Evolutionary conservation across 1,140 invertebrate genomes (phyloP), one percentile per base, ranked within the genome.

Genomic region (Lithobius niger): DNA sequence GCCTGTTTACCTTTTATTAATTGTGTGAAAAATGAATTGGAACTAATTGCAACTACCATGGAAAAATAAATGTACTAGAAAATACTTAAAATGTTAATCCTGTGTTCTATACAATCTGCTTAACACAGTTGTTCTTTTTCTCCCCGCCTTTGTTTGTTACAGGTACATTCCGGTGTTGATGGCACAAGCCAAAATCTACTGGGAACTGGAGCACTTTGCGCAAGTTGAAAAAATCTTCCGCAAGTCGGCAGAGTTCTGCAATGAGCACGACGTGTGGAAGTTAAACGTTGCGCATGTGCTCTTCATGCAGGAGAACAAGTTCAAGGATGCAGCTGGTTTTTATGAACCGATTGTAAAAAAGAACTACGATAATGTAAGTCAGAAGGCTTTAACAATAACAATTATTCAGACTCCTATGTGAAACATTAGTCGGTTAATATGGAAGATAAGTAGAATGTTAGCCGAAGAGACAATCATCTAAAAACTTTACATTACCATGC

Each of bases 301-400:
- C 3, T 99, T 98, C 68, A 99, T 99, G 96, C 94, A 95, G 70
- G 94, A 95, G 69, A 94, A 89, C 66, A 98, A 98, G 70, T 98
- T 95, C 67, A 96, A 96, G 67, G 94, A 99, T 73, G 90, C 95
- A 0, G 88, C 91, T 1, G 90, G 88, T 42, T 99, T 99, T 73
- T 99, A 99, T 71, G 95, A 98, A 67, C 91, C 94, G 2, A 91
- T 99, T 52, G 93, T 99, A 0, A 93, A 95, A 61, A 95, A 96
- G 67, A 87, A 91, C 74, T 93, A 90, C 64, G 89, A 95, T 58
- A 92, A 95, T 71, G 87, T 85, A 72, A 72, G 71, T 61, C 43
- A 3, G 15, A 18, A 51, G 13, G 18, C 10, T 13, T 13, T 40
- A 18, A 40, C 10, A 40, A 40, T 40, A 18, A 18, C 10, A 40